Base-by-base conservation (phyloP, 2,888 invertebrate genomes). In the Pseudococcus longispinus region DNA sequence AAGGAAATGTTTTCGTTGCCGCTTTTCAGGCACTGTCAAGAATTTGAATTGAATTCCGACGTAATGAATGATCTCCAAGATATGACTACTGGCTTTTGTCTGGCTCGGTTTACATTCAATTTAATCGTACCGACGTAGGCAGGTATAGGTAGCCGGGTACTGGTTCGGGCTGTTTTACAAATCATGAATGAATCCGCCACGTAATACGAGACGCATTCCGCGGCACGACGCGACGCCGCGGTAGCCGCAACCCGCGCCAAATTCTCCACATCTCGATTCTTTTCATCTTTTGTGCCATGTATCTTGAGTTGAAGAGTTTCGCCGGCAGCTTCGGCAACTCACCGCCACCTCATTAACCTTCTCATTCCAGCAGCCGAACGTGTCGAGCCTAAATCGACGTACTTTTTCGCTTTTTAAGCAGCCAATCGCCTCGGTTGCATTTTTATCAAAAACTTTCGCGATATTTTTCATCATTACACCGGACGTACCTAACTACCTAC, bases 11-110 rank as follows among this genome's bases (percentile, higher is more conserved):
- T 84, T 84, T 84, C 32, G 51, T 84, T 84, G 84, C 84, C 84
- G 84, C 84, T 60, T 51, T 84, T 84, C 55, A 84, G 18, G 55
- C 84, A 32, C 84, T 84, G 84, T 55, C 55, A 51, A 55, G 84
- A 84, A 84, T 84, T 55, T 84, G 84, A 84, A 84, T 84, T 84
- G 60, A 84, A 84, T 84, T 84, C 84, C 84, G 84, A 55, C 84
- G 84, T 84, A 84, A 84, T 84, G 84, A 84, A 84, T 84, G 84
- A 84, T 84, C 51, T 51, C 13, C 5, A 29, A 51, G 55, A 55
- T 55, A 60, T 84, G 84, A 84, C 84, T 55, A 84, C 84, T 84
- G 51, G 84, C 84, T 84, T 84, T 84, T 84, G 84, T 84, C 77
- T 80, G 42, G 77, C 77, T 42, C 42, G 77, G n/a, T 80, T 80